Percentiles rank a stretch among this genome's conserved stretches.
These are phyloP conservation scores for Aphidius colemani DNA, from an alignment of 2,888 invertebrate genomes.

Conservation along the genomic window DNA sequence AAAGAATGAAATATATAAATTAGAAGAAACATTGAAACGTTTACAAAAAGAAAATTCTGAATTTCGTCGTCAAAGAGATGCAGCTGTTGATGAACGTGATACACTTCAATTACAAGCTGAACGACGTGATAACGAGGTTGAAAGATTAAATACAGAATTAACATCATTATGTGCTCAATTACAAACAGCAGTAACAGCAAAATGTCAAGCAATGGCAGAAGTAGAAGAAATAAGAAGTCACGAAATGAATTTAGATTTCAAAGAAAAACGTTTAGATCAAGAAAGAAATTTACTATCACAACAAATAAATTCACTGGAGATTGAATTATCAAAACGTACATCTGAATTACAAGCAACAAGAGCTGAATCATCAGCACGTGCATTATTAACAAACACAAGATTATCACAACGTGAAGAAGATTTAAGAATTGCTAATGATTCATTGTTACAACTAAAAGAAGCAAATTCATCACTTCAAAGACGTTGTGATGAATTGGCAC, in stretches of 20 bases:
- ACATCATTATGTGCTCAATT: constrained; percentile 74
- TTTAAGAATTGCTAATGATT: constrained; percentile 72
- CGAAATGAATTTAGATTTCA: constrained; percentile 77
- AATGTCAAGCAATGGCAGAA: constrained; percentile 81
- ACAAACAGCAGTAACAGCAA: constrained; percentile 75
- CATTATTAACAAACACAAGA: constrained; percentile 74
- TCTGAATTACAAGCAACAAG: constrained; percentile 78
- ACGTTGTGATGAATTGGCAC: constrained; percentile 72
- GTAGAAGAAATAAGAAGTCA: constrained; percentile 81
- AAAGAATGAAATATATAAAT: constrained; percentile 68
- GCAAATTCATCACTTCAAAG: constrained; percentile 73
- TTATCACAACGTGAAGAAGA: constrained; percentile 81
- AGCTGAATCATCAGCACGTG: constrained; percentile 72
- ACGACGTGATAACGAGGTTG: constrained; percentile 74
- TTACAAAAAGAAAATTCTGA: constrained; percentile 70
- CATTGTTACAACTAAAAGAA: constrained; percentile 72
- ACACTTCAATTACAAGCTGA: constrained; percentile 73
- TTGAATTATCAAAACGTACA: constrained; percentile 78
- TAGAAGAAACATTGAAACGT: constrained; percentile 67
- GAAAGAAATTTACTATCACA: constrained; percentile 77
- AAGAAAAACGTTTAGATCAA: constrained; percentile 83
- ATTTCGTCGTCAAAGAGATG: constrained; percentile 72
- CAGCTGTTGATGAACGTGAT: constrained; percentile 76
- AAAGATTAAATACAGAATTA: constrained; percentile 73
- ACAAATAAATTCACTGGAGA: constrained; percentile 78